Base-by-base conservation (phyloP, 2,888 invertebrate genomes). In the Pogonocherus hispidulus region DNA sequence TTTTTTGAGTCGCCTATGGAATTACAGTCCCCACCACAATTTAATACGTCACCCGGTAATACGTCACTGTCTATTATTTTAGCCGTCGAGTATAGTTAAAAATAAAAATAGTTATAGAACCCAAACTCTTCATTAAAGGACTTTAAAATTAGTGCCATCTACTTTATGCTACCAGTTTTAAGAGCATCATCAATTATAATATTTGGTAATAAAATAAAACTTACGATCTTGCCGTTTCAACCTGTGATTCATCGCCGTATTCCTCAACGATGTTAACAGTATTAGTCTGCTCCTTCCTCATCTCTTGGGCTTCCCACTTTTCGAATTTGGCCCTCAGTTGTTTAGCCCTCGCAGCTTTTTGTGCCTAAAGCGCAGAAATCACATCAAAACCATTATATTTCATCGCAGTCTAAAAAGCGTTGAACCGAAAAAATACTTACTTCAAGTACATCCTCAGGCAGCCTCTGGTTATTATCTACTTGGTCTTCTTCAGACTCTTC, bases 261-360 rank as follows among this genome's bases (percentile, higher is more conserved):
- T 85, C 85, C 71, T 85, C 85, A 78, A 76, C 73, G 41, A 83
- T 78, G 70, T 81, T 82, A 4, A 82, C 75, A 5, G 80, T 63
- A 63, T 76, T 78, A 44, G 73, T 79, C 83, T 88, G 83, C 83
- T 91, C 89, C 8, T 88, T 87, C 70, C 87, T 87, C 16, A 90
- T 89, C 83, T 92, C 92, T 54, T 89, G 87, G 1, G 91, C 89
- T 81, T 93, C 92, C 96, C 96, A 96, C 80, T 92, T 89, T 86
- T 97, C 96, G 86, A 96, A 97, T 83, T 95, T 94, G 70, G 92
- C 94, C 77, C 94, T 90, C 81, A 97, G 88, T 72, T 93, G 92
- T 84, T 93, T 94, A 18, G 96, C 95, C 74, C 94, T 90, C 0
- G 94, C 95, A 0, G 94, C 89, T 75, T 91, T 91, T 79, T 92